Evolutionary conservation across 2,797 vertebrate genomes (phyloP).

Genomic region (Lacerta agilis): DNA sequence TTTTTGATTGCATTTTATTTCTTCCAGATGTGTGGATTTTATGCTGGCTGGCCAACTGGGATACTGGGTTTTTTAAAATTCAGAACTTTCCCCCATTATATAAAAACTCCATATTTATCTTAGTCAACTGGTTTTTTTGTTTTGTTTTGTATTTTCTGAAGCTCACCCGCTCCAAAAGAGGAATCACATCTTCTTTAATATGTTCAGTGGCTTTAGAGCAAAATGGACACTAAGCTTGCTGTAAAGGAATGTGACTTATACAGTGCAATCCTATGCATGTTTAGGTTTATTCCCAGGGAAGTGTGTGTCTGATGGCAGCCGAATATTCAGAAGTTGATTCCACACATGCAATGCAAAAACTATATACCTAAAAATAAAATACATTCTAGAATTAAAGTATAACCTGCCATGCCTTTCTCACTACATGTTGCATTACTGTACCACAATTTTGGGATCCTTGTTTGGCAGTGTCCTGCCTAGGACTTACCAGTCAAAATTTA

Average conservation of each 20-base stretch:
- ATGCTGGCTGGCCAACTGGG: conserved; percentile 27
- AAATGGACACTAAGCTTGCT: neutral
- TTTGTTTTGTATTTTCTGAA: neutral
- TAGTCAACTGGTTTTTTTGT: neutral
- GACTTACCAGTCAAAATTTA: conserved; percentile 49
- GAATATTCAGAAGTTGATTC: neutral
- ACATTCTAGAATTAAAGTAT: neutral
- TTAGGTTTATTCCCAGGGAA: neutral
- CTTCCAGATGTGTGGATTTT: conserved; percentile 43
- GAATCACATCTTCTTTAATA: neutral
- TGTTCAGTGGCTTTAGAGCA: neutral
- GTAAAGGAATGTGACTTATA: neutral
- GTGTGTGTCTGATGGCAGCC: neutral
- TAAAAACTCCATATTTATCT: conserved; percentile 28
- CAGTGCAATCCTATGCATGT: neutral
- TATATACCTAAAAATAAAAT: neutral
- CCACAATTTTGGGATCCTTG: neutral
- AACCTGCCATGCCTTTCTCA: neutral
- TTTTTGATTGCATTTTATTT: conserved; percentile 50
- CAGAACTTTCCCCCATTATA: conserved; percentile 12
- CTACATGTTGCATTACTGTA: neutral
- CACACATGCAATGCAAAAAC: neutral
- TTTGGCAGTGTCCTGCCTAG: conserved; percentile 14
- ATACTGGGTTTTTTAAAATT: conserved; percentile 33
- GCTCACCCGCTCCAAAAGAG: neutral